Percentiles rank a stretch among this genome's conserved stretches.
Conservation (phyloP, 2,113 vertebrate genomes). For the Brachypodius melanocephalos region DNA sequence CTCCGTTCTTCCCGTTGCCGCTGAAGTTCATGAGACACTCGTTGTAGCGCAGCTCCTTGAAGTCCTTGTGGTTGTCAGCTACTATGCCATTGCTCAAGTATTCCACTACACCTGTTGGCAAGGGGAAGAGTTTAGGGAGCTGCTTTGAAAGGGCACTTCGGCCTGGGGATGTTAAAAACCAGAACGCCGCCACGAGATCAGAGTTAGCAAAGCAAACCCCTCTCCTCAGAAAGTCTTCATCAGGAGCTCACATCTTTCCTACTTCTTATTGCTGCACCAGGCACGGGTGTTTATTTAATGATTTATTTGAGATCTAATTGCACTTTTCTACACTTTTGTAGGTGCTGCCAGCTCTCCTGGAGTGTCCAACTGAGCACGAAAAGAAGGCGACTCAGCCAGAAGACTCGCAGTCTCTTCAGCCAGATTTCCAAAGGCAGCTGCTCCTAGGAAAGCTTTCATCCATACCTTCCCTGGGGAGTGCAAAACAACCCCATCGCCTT, state of each 20-base stretch:
- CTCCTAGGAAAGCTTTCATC: neutral
- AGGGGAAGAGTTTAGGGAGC: neutral
- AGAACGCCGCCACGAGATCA: accelerated
- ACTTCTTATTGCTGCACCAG: neutral
- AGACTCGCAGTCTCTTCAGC: neutral
- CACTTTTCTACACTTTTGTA: neutral
- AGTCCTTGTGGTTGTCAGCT: constrained; percentile 99
- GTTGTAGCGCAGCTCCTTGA: constrained; percentile 94
- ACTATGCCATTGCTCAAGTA: constrained; percentile 96
- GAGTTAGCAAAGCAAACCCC: neutral
- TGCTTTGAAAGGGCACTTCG: neutral
- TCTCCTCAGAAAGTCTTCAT: neutral
- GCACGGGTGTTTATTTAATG: accelerated
- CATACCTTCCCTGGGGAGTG: neutral
- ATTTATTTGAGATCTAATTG: neutral
- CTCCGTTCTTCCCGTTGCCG: constrained; percentile 90
- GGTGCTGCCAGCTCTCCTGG: neutral
- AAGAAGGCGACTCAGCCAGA: accelerated
- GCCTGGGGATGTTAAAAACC: neutral
- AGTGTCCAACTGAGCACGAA: accelerated
- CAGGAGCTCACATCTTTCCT: accelerated
- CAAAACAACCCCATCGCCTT: accelerated
- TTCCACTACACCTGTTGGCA: constrained; percentile 90
- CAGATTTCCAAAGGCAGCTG: neutral
- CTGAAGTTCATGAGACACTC: constrained; percentile 98